These are phyloP conservation scores for Caenorhabditis sp. DNA, from an alignment of 2,888 invertebrate genomes.

Conservation along the genomic window DNA sequence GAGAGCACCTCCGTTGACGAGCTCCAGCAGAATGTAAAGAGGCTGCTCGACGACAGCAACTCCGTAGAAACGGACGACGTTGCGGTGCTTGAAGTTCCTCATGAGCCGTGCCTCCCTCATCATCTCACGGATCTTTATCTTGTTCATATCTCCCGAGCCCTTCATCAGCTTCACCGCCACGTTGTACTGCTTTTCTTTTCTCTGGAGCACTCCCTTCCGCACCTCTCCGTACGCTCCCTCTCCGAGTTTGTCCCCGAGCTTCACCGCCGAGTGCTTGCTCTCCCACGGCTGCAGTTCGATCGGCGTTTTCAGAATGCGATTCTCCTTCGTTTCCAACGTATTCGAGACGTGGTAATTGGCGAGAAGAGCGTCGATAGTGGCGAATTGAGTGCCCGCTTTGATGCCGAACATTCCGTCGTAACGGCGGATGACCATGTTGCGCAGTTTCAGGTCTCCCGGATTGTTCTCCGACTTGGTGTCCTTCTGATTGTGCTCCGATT, in stretches of 20 bases:
- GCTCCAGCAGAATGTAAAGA: slow-evolving; percentile 47
- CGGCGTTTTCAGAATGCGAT: slow-evolving; percentile 38
- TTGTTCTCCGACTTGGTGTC: slow-evolving; percentile 15
- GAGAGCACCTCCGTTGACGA: slow-evolving; percentile 2
- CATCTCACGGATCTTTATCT: slow-evolving; percentile 58
- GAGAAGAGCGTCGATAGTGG: slow-evolving; percentile 30
- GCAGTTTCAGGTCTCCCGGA: slow-evolving; percentile 19
- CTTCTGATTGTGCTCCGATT: slow-evolving; percentile 2
- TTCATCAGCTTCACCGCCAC: slow-evolving; percentile 59
- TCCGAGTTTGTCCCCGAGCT: slow-evolving; percentile 51
- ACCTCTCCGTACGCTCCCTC: slow-evolving; percentile 63
- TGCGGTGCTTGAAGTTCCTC: slow-evolving; percentile 54
- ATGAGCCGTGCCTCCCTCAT: slow-evolving; percentile 60
- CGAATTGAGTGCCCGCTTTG: slow-evolving; percentile 9
- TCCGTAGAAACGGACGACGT: slow-evolving; percentile 56
- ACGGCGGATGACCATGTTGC: slow-evolving; percentile 51
- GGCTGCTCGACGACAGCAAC: slow-evolving; percentile 61
- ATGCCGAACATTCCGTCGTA: slow-evolving; percentile 28
- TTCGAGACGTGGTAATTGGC: slow-evolving; percentile 24
- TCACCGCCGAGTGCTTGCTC: slow-evolving; percentile 44
- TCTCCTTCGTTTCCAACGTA: slow-evolving; percentile 14
- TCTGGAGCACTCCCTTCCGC: slow-evolving; percentile 33
- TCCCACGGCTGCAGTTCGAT: slow-evolving; percentile 48
- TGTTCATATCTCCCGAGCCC: slow-evolving; percentile 37
- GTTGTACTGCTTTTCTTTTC: slow-evolving; percentile 24